Conservation (phyloP, 2,113 vertebrate genomes). For the Eidolon helvum region DNA sequence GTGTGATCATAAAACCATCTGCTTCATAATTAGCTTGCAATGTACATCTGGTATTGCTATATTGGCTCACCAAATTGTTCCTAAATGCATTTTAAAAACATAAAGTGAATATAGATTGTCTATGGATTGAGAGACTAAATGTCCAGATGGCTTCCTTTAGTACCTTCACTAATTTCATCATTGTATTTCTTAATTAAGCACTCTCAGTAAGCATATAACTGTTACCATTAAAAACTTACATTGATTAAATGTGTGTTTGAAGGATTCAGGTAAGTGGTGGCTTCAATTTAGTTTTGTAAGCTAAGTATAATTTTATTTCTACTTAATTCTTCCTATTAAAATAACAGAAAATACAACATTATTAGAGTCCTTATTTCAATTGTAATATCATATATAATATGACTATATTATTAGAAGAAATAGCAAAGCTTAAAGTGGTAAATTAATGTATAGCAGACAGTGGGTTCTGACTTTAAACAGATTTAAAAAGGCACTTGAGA, state of each 20-base stretch:
- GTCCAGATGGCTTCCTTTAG: slow-evolving; percentile 56
- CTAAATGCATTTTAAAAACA: slow-evolving; percentile 54
- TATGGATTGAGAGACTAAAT: slow-evolving; percentile 28
- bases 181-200: slow-evolving; percentile 56
- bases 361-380: background rate
- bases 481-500: background rate
- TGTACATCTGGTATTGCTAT: slow-evolving; percentile 63
- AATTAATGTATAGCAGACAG: background rate
- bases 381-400: background rate
- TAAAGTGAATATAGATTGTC: slow-evolving; percentile 30
- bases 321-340: slow-evolving; percentile 25
- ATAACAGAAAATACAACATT: background rate
- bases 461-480: background rate
- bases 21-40: slow-evolving; percentile 47
- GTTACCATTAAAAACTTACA: slow-evolving; percentile 37
- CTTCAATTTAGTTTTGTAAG: slow-evolving; percentile 40
- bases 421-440: background rate
- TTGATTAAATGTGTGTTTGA: slow-evolving; percentile 54
- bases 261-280: slow-evolving; percentile 13
- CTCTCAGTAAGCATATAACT: slow-evolving; percentile 30
- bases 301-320: slow-evolving; percentile 28
- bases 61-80: slow-evolving; percentile 47
- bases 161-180: slow-evolving; percentile 46
- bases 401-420: background rate
- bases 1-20: slow-evolving; percentile 67